phyloP scores from a whole-genome alignment of 35 echinoderm and acorn worm genomes.

The Ptychodera flava region DNA sequence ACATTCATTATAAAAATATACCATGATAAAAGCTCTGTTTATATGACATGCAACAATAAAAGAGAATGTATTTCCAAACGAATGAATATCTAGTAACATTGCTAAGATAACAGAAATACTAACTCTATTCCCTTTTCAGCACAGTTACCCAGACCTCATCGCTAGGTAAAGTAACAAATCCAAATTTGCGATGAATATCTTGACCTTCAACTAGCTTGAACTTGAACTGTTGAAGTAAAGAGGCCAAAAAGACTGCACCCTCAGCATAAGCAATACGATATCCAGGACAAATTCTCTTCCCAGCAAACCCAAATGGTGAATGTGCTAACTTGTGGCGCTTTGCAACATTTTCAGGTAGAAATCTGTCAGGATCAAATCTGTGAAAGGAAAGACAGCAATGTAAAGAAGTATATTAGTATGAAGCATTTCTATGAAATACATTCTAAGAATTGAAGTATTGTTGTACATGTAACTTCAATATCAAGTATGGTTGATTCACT shows the following conservation, averaged over 20 bases:
- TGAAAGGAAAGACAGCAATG: neutral
- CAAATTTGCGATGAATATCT: conserved; percentile 34
- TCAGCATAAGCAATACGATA: conserved; percentile 70
- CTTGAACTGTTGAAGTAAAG: conserved; percentile 59
- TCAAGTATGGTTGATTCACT: neutral
- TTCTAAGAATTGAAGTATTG: neutral
- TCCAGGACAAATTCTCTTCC: conserved; percentile 70
- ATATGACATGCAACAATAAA: no score
- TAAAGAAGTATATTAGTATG: neutral
- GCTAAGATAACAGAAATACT: no score
- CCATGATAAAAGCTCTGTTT: no score
- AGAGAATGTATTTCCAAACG: no score
- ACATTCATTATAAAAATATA: no score
- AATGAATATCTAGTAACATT: no score
- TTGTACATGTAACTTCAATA: neutral
- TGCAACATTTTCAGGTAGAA: conserved; percentile 4
- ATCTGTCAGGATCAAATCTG: conserved; percentile 59
- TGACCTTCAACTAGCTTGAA: conserved; percentile 64
- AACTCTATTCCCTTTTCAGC: conserved; percentile 3
- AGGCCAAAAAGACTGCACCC: conserved; percentile 58
- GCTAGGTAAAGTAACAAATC: conserved; percentile 50
- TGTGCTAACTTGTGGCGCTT: conserved; percentile 11
- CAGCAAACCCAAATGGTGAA: conserved; percentile 21
- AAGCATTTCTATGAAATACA: neutral
- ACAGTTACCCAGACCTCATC: conserved; percentile 77